Conservation (phyloP, 37 sponge, comb jelly and placozoan genomes). For the Theonella swinhoei region DNA sequence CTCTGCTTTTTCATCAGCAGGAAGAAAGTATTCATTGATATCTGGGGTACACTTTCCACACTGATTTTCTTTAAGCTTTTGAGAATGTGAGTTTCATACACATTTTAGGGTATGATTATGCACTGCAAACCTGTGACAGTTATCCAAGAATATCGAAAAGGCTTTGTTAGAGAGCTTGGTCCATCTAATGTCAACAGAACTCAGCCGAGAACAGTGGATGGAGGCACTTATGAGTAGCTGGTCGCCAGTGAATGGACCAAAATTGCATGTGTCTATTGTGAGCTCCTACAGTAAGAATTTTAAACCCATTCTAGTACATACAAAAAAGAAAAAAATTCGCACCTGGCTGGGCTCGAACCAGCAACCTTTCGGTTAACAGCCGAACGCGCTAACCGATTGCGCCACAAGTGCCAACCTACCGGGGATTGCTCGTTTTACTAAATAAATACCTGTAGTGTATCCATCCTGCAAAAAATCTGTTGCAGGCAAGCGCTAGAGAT, state of each 20-base stretch:
- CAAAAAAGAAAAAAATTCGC: conserved; percentile 3
- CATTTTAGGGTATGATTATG: too few species aligned
- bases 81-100: too few species aligned
- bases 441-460: neutral
- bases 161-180: conserved; percentile 1
- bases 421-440: neutral
- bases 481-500: neutral
- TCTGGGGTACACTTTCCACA: neutral
- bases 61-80: neutral
- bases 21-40: too few species aligned
- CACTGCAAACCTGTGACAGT: neutral
- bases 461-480: neutral
- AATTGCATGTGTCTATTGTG: neutral
- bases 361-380: conserved; percentile 31
- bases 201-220: neutral
- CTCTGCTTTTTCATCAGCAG: too few species aligned
- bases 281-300: neutral
- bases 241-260: conserved; percentile 8
- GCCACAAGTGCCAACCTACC: conserved; percentile 19
- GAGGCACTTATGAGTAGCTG: conserved; percentile 5
- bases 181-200: neutral
- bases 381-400: conserved; percentile 33
- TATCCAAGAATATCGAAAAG: neutral
- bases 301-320: neutral
- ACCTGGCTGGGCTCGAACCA: conserved; percentile 40